These are phyloP conservation scores for Eurosta solidaginis DNA, from an alignment of 1,140 invertebrate species.

Conservation along the genomic window DNA sequence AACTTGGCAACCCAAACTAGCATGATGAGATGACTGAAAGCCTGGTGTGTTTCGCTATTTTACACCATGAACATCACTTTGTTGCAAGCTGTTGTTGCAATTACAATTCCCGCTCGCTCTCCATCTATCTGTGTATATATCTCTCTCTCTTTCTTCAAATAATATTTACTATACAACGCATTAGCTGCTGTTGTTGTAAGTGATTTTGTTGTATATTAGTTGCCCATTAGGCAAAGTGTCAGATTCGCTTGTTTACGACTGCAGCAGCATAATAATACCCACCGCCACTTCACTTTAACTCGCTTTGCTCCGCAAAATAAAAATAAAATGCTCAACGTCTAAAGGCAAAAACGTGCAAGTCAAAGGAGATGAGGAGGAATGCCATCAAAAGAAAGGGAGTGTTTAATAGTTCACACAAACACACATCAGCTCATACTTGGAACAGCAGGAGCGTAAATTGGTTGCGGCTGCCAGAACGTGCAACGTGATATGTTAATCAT, in stretches of 20 bases:
- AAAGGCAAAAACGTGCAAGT: background rate
- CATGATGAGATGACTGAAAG: background rate
- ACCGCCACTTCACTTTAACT: background rate
- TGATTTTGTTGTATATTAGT: constrained; percentile 25
- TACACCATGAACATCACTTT: background rate
- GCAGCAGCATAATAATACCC: background rate
- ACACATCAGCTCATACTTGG: background rate
- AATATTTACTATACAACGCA: background rate
- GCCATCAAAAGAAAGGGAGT: constrained; percentile 10
- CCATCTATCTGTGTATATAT: too few species aligned
- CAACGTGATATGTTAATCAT: constrained; percentile 33
- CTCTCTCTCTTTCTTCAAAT: too few species aligned
- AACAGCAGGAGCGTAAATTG: constrained; percentile 18
- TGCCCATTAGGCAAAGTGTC: constrained; percentile 30
- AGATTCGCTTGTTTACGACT: constrained; percentile 21
- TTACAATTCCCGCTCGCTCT: background rate
- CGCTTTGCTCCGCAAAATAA: background rate
- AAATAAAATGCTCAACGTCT: background rate
- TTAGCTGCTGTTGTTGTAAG: background rate
- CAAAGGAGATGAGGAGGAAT: background rate
- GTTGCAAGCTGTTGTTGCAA: background rate
- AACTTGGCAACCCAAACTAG: too few species aligned
- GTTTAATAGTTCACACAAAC: background rate
- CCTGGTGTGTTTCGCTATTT: background rate
- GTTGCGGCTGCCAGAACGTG: constrained; percentile 12